Evolutionary conservation across 2,797 vertebrate species (phyloP), one percentile per base, ranked within the genome.

Genomic region (Parotocinclus haroldoi): DNA sequence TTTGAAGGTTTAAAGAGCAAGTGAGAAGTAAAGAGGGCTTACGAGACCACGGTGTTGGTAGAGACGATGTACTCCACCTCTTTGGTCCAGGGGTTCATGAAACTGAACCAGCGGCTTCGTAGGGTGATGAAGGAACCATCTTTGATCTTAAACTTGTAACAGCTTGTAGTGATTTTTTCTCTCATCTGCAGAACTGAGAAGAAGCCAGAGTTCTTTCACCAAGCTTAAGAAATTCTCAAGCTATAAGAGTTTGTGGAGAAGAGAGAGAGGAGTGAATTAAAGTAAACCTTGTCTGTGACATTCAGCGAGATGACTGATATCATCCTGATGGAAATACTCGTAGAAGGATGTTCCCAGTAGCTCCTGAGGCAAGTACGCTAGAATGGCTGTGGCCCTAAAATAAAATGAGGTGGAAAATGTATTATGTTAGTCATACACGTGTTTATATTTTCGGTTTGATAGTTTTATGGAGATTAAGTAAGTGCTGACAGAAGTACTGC

Each of bases 81-180:
- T 92, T 99, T 99, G 89, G 97, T 99, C 97, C 97, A 99, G 69
- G 96, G 97, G 90, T 99, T 99, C 94, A 98, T 96, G 89, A 98
- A 99, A 91, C 97, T 99, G 89, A 99, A 98, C 96, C 96, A 99
- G 74, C 94, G 92, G 89, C 97, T 98, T 78, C 93, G 83, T 83
- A 99, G 82, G 0, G 92, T 96, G 86, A 98, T 97, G 84, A 98
- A 99, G 74, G 95, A 98, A 52, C 96, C 97, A 56, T 99, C 96
- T 89, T 98, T 98, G 83, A 98, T 95, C 89, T 98, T 97, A 82
- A 99, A 99, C 75, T 98, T 98, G 89, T 98, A 98, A 90, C 94
- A 96, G 84, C 96, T 96, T 68, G 95, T 98, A 75, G 90, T 95
- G 63, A 99, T 98, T 86, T 98, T 98, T 82, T 99, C 96, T 84